Conservation (phyloP, 2,113 vertebrate genomes). For the Isichthys henryi region DNA sequence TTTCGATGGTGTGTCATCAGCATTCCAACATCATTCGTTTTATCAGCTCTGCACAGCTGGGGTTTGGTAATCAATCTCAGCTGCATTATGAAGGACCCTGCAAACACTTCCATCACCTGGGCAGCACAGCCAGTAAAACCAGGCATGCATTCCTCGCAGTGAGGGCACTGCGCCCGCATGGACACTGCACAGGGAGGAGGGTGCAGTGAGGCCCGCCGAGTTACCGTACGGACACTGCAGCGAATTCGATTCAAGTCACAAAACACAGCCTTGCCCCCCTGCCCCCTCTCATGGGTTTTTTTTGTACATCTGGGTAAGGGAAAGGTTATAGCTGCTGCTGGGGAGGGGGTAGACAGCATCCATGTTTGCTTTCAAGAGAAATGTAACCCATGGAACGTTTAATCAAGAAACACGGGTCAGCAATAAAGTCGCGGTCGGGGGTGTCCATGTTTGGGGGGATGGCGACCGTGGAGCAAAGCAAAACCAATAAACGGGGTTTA, state of each 20-base stretch:
- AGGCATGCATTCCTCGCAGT: not conserved
- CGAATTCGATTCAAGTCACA: not conserved
- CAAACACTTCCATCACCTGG: too few species aligned
- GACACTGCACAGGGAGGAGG: not conserved
- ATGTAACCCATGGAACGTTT: conserved; percentile 51
- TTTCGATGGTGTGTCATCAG: not conserved
- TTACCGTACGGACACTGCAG: not conserved
- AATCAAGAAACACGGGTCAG: conserved; percentile 47
- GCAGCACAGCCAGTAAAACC: not conserved
- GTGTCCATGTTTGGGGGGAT: conserved; percentile 41
- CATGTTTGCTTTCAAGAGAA: conserved; percentile 2
- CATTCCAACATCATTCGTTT: not conserved
- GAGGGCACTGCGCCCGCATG: not conserved
- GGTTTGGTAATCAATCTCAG: not conserved
- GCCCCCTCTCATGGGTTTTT: not conserved
- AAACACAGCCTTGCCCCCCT: not conserved
- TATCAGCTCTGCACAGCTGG: not conserved
- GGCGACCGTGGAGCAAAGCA: conserved; percentile 13
- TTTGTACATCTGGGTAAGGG: not conserved
- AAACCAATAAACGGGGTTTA: conserved; percentile 64
- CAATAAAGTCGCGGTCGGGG: conserved; percentile 57
- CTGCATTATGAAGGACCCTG: not conserved
- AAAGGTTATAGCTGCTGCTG: not conserved
- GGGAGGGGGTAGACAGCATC: not conserved
- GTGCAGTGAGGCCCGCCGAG: not conserved